These are phyloP conservation scores for Taenaris catops DNA, from an alignment of 2,888 invertebrate genomes.

Conservation along the genomic window DNA sequence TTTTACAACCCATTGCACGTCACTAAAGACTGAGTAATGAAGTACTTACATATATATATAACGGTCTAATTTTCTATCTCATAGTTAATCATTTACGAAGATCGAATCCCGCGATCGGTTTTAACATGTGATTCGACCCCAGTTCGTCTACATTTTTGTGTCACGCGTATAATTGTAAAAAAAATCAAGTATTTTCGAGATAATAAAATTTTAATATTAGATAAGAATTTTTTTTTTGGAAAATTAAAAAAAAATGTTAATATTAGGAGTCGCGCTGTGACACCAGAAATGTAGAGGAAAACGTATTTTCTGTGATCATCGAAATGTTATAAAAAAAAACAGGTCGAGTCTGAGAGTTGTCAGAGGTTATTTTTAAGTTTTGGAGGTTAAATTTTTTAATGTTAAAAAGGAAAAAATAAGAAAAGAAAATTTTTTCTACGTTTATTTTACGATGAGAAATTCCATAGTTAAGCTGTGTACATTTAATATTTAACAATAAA, in stretches of 20 bases:
- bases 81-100: too few relatives aligned
- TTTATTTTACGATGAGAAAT: constrained; percentile 67
- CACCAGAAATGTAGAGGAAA: constrained; percentile 38
- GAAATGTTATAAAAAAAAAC: constrained; percentile 49
- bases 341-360: constrained; percentile 62
- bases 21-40: too few relatives aligned
- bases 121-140: constrained; percentile 10
- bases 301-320: constrained; percentile 70
- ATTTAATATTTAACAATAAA: constrained; percentile 56
- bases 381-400: constrained; percentile 62
- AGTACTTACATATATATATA: too few relatives aligned
- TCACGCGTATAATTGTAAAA: constrained; percentile 37
- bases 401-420: constrained; percentile 43
- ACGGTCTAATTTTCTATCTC: too few relatives aligned
- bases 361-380: constrained; percentile 69
- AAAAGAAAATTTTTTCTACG: constrained; percentile 62
- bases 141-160: constrained; percentile 38
- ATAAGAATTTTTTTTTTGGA: constrained; percentile 41
- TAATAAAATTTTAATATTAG: constrained; percentile 41
- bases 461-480: constrained; percentile 75
- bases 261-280: constrained; percentile 29
- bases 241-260: constrained; percentile 37
- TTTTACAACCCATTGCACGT: too few relatives aligned
- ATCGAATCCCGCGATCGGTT: background rate
- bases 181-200: constrained; percentile 53